These are phyloP conservation scores for Drosophila suzukii DNA, from an alignment of 1,140 invertebrate species.

Conservation along the genomic window DNA sequence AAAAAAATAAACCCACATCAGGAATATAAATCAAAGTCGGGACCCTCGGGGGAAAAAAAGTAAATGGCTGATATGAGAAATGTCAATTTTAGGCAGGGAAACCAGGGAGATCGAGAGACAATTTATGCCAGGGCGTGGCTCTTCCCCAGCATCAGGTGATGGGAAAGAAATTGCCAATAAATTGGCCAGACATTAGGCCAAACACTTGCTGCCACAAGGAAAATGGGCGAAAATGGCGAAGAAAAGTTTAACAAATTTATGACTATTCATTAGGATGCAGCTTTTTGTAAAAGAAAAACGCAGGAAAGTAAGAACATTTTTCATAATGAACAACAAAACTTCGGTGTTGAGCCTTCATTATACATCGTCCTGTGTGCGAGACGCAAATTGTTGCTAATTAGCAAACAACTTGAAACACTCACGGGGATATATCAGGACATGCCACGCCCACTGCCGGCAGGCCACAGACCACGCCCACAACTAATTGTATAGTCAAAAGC, in stretches of 20 bases:
- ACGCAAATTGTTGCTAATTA: conserved; percentile 61
- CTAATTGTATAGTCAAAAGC: conserved; percentile 49
- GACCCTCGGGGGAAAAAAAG: conserved; percentile 2
- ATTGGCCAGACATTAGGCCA: conserved; percentile 59
- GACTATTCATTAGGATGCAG: conserved; percentile 64
- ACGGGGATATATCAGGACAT: conserved; percentile 24
- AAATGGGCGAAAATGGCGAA: conserved; percentile 18
- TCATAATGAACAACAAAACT: conserved; percentile 36
- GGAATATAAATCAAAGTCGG: conserved; percentile 54
- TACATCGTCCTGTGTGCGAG: conserved; percentile 10
- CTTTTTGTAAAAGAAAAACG: conserved; percentile 14
- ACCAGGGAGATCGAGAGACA: conserved; percentile 15
- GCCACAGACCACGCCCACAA: conserved; percentile 20
- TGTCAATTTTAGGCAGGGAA: conserved; percentile 35
- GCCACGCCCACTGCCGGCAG: conserved; percentile 11
- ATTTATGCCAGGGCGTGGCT: conserved; percentile 44
- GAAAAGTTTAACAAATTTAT: conserved; percentile 67
- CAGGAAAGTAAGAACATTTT: conserved; percentile 32
- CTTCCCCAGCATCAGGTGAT: conserved; percentile 37
- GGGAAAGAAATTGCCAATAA: conserved; percentile 72
- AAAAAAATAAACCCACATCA: conserved; percentile 20
- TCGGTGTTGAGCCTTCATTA: conserved; percentile 15
- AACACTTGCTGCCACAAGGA: conserved; percentile 12
- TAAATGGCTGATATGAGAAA: conserved; percentile 71
- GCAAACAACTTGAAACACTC: conserved; percentile 56